Percentiles rank a stretch among this genome's conserved stretches.
These are phyloP conservation scores for Zelleria hepariella DNA, from an alignment of 2,888 invertebrate genomes.

Conservation along the genomic window DNA sequence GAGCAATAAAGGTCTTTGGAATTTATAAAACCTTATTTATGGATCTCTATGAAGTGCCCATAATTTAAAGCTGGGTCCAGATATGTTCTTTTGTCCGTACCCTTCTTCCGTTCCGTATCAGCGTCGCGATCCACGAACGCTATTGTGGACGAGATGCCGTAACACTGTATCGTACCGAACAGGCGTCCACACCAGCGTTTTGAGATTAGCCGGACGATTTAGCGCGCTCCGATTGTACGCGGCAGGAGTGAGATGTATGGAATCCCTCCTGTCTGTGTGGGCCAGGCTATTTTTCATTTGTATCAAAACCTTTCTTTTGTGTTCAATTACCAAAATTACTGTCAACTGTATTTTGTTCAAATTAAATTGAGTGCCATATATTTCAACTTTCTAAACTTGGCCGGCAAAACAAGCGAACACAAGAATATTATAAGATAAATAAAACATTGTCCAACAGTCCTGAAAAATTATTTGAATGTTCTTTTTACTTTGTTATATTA, in stretches of 20 bases:
- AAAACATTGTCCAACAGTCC: neutral
- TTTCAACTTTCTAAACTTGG: constrained; percentile 2
- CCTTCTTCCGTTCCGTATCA: too few species aligned
- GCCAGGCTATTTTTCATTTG: neutral
- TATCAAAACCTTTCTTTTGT: neutral
- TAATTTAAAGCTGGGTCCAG: neutral
- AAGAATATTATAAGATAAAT: neutral
- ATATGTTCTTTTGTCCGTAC: too few species aligned
- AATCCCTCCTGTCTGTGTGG: too few species aligned
- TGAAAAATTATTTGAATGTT: constrained; percentile 22
- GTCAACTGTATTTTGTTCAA: neutral
- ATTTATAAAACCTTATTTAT: neutral
- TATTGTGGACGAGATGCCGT: too few species aligned
- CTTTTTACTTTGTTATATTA: constrained; percentile 59
- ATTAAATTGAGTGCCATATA: constrained; percentile 1
- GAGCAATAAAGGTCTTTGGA: neutral
- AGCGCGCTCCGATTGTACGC: too few species aligned
- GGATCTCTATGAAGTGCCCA: neutral
- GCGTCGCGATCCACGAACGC: too few species aligned
- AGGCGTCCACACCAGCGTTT: too few species aligned
- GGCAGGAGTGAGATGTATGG: too few species aligned
- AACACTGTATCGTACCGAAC: too few species aligned
- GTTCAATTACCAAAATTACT: neutral
- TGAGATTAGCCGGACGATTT: neutral
- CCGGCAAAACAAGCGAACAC: constrained; percentile 1